Base-by-base conservation (phyloP, 2,797 vertebrate genomes). In the Pelochelys cantorii region DNA sequence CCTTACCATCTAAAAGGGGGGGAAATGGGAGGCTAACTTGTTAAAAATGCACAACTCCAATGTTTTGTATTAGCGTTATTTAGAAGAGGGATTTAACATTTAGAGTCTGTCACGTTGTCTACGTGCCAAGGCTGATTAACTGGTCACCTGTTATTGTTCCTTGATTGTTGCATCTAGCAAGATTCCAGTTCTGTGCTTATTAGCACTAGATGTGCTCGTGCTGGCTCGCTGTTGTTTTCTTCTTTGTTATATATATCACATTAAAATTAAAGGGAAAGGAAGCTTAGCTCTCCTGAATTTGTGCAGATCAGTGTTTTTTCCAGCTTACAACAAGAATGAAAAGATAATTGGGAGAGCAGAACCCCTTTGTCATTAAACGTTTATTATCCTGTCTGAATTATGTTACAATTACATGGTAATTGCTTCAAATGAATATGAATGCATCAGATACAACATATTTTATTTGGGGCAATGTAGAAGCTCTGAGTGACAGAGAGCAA, bases 1-100 rank as follows among this genome's bases (percentile, higher is more conserved):
- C 92, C 92, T 86, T 96, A 93, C 97, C 95, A 85, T 89, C 71
- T 85, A 88, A 79, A 79, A 29, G 48, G 42, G 60, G 81, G 59
- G 86, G 0, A 68, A 87, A 89, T 92, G 42, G 90, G 91, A 88
- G 37, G 90, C 79, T 0, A 93, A 95, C 82, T 91, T 4, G 0
- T n/a, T 79, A 48, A 83, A 80, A 84, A 81, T 55, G 84, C 79
- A 79, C 87, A 18, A 60, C 71, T 86, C 94, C 96, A 96, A 92
- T 68, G 91, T 90, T 93, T 87, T 34, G 60, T 89, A 84, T 54
- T 10, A 60, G 34, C 65, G 15, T 54, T 84, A 48, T 94, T 93
- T 83, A 94, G 86, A 95, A 89, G 55, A 88, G 29, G 5, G 11
- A 9, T 88, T 60, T 71, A n/a, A 81, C 11, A 59, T 54, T 5